Evolutionary conservation across 2,113 vertebrate species (phyloP).

Genomic region (Atlantisia rogersi): DNA sequence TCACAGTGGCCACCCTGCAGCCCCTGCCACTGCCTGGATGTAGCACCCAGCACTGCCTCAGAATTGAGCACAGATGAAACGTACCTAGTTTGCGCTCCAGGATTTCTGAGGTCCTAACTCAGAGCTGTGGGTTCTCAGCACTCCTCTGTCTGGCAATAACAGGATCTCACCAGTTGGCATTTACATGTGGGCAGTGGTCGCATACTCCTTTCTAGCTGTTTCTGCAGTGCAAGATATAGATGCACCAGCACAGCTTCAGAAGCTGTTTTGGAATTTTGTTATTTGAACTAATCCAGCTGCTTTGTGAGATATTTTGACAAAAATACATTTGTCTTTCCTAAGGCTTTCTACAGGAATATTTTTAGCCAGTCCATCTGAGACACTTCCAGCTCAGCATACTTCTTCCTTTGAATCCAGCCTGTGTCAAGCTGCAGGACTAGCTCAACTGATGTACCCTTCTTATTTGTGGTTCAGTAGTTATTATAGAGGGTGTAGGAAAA

Average conservation of each 20-base stretch:
- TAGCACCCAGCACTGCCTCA: background rate
- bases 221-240: background rate
- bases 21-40: accelerated
- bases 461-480: background rate
- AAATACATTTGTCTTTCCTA: background rate
- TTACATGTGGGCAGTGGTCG: background rate
- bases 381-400: background rate
- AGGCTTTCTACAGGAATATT: background rate
- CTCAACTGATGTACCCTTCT: background rate
- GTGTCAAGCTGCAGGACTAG: background rate
- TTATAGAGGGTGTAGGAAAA: background rate
- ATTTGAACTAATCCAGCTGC: background rate
- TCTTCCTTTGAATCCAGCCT: background rate
- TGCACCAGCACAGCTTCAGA: background rate
- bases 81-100: background rate
- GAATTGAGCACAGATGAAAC: background rate
- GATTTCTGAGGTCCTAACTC: background rate
- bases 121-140: background rate
- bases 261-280: background rate
- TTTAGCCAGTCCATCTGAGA: background rate
- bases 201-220: background rate
- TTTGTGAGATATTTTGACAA: background rate
- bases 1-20: background rate
- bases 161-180: background rate
- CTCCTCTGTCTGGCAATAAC: background rate